Evolutionary conservation across 2,113 vertebrate genomes (phyloP), one percentile per base, ranked within the genome.

Genomic region (Atrichornis clamosus): DNA sequence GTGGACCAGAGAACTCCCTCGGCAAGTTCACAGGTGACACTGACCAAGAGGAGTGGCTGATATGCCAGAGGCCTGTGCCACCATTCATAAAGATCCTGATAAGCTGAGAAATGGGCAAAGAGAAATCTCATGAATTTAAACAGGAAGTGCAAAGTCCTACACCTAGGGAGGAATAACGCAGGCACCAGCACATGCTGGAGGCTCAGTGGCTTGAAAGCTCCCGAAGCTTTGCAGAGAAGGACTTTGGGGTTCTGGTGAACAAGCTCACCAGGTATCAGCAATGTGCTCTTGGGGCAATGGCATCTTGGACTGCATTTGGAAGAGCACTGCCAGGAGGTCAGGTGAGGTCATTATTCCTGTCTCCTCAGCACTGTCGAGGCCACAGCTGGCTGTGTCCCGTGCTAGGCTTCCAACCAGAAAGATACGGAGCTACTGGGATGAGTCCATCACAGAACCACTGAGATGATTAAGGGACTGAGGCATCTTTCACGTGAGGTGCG

Each of bases 401-500:
- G 32, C 39, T 28, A 21, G 55, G 32, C 13, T 49, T 27, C 23
- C 39, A 44, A 24, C 32, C 0, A 15, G 21, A 32, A 73, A 86
- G 16, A 37, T 18, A 35, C 0, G 0, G 37, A 76, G 12, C 14
- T 67, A 30, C 15, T 37, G 30, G 47, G 58, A 30, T 15, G n/a
- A n/a, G 30, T 50, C 67, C 42, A 26, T 15, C 28, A 35, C 2
- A 65, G 65, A n/a, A 39, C 19, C 37, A 32, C 16, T 27, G 46
- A 46, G 30, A 62, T 17, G 28, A 41, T 46, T 20, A 47, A 73
- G 27, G 27, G 13, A 69, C 77, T 26, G 37, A 16, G 70, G 32
- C n/a, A 59, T 44, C 44, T 58, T 50, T 62, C 11, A 24, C 22
- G 14, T 13, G 19, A 72, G 13, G 14, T 11, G 11, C 78, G 60